Percentiles rank a stretch among this genome's conserved stretches.
Evolutionary conservation across 1,140 invertebrate genomes (phyloP).

Genomic region (Vanessa atalanta): DNA sequence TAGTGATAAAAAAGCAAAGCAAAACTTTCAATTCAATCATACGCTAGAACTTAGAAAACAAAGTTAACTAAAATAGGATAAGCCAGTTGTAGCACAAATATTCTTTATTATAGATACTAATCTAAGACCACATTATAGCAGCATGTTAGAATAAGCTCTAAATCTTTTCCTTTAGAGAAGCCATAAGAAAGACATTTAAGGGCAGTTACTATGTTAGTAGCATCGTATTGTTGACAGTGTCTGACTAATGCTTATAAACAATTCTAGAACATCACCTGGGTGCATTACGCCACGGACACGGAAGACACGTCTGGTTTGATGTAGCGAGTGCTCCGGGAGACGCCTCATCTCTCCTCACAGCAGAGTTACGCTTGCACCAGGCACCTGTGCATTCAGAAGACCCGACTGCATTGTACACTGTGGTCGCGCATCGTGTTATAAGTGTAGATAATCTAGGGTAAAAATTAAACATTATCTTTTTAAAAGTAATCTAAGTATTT

Average conservation of each 20-base stretch:
- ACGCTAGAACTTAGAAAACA: too few species aligned
- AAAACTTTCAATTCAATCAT: too few species aligned
- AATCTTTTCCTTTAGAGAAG: not conserved
- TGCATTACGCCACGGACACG: slow-evolving; percentile 89
- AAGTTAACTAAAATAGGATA: too few species aligned
- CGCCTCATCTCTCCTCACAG: slow-evolving; percentile 88
- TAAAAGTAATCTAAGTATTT: not conserved
- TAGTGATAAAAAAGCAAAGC: too few species aligned
- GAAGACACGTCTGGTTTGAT: slow-evolving; percentile 95
- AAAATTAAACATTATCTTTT: slow-evolving; percentile 24
- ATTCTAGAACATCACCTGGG: slow-evolving; percentile 82
- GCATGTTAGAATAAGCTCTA: too few species aligned
- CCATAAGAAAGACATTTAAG: not conserved
- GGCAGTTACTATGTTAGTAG: too few species aligned
- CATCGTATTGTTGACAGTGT: not conserved
- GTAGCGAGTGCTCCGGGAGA: slow-evolving; percentile 90
- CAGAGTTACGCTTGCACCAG: slow-evolving; percentile 92
- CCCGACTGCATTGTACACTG: slow-evolving; percentile 76
- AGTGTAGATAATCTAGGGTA: slow-evolving; percentile 82
- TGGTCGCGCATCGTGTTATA: slow-evolving; percentile 82
- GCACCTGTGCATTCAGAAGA: slow-evolving; percentile 65
- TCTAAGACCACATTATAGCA: too few species aligned
- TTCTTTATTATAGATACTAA: too few species aligned
- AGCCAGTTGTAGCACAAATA: too few species aligned
- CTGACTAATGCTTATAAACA: not conserved